Percentiles rank a stretch among this genome's conserved stretches.
Evolutionary conservation across 2,888 invertebrate genomes (phyloP).

Genomic region (Brenthis hecate): DNA sequence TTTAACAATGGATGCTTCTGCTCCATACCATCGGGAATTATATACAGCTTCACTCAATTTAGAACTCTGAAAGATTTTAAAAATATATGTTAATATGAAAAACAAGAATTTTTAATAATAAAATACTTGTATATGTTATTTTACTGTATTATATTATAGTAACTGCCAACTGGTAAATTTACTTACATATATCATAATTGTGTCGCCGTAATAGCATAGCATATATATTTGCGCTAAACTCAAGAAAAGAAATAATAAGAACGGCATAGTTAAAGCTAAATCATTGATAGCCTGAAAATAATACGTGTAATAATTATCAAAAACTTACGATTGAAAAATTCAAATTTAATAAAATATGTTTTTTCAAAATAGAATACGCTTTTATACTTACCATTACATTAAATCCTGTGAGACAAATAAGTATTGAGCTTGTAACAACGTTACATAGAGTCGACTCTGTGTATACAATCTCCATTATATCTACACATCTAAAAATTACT

Average conservation of each 20-base stretch:
- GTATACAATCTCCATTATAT: slow-evolving; percentile 53
- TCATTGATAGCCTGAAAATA: slow-evolving; percentile 54
- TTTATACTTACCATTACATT: slow-evolving; percentile 52
- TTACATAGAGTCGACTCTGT: slow-evolving; percentile 57
- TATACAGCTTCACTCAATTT: slow-evolving; percentile 55
- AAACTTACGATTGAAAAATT: background rate
- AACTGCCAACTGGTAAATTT: slow-evolving; percentile 2
- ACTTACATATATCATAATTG: slow-evolving; percentile 56
- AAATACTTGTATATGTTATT: too few relatives aligned
- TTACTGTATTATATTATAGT: too few relatives aligned
- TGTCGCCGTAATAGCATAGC: slow-evolving; percentile 60
- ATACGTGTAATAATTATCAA: background rate
- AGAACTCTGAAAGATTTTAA: slow-evolving; percentile 49
- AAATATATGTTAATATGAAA: slow-evolving; percentile 6
- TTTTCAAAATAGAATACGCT: too few relatives aligned
- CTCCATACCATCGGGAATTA: slow-evolving; percentile 55
- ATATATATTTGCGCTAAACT: slow-evolving; percentile 57
- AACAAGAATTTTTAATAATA: background rate
- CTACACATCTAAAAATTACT: slow-evolving; percentile 53
- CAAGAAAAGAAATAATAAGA: slow-evolving; percentile 50
- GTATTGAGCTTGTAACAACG: slow-evolving; percentile 54
- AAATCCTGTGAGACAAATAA: slow-evolving; percentile 60
- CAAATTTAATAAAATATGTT: too few relatives aligned
- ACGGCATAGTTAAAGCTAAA: slow-evolving; percentile 50
- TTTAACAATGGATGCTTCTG: slow-evolving; percentile 49